Conservation (phyloP, 2,888 invertebrate genomes). For the Oeneis ivallda region DNA sequence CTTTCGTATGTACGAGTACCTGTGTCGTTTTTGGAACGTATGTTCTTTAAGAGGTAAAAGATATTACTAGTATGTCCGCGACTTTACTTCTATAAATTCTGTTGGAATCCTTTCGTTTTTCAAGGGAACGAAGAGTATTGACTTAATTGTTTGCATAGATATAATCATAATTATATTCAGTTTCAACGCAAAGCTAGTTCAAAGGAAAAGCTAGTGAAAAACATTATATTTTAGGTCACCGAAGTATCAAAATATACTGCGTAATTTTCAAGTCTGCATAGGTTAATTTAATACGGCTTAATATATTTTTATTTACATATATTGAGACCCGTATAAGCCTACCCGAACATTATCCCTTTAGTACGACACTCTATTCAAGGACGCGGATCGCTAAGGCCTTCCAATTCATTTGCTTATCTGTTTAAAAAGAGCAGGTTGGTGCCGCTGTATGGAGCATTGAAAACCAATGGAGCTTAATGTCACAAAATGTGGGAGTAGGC, state of each 20-base stretch:
- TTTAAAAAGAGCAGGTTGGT: conserved; percentile 72
- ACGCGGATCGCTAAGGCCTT: conserved; percentile 61
- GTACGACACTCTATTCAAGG: conserved; percentile 52
- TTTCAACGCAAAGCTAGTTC: too few species aligned
- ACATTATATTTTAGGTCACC: neutral
- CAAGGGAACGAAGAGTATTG: too few species aligned
- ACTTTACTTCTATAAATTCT: too few species aligned
- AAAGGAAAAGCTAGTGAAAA: too few species aligned
- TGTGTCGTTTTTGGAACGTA: conserved; percentile 18
- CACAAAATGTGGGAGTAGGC: conserved; percentile 66
- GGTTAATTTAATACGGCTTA: neutral
- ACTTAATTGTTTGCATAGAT: too few species aligned
- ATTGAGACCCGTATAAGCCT: neutral
- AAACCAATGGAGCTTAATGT: conserved; percentile 78
- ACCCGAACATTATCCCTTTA: conserved; percentile 14
- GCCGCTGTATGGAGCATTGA: conserved; percentile 66
- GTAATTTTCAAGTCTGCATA: neutral
- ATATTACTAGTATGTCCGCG: too few species aligned
- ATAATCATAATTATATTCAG: too few species aligned
- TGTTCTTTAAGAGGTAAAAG: neutral
- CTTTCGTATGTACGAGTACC: conserved; percentile 34
- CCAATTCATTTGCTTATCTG: conserved; percentile 81
- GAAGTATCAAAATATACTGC: neutral
- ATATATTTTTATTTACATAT: neutral
- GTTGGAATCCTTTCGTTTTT: too few species aligned